A percentile compares a stretch with the other conserved stretches of the same genome.
Evolutionary conservation across 2,113 vertebrate genomes (phyloP).

Genomic region (Oenanthe melanoleuca): DNA sequence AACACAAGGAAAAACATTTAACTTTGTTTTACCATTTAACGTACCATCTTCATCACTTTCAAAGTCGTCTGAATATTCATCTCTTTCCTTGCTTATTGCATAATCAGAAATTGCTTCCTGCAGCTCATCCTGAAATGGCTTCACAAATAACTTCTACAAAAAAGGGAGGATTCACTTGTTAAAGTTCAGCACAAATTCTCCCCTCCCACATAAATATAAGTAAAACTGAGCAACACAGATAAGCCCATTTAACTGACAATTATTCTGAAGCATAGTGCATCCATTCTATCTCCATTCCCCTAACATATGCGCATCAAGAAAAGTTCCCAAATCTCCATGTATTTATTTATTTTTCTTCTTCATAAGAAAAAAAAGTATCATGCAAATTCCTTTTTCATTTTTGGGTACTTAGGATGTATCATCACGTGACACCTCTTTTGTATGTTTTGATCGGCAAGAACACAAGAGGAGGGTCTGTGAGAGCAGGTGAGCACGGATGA

Average conservation of each 20-base stretch:
- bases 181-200: background rate
- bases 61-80: constrained; percentile 83
- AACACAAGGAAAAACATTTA: background rate
- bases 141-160: background rate
- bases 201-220: fast-evolving
- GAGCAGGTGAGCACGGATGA: fast-evolving
- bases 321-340: fast-evolving
- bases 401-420: too few species aligned
- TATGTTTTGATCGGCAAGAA: fast-evolving
- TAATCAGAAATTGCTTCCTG: constrained; percentile 78
- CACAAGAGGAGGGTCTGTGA: fast-evolving
- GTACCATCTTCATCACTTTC: constrained; percentile 80
- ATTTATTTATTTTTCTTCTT: background rate
- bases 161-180: background rate
- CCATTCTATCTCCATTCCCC: background rate
- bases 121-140: constrained; percentile 82
- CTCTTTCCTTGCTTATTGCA: constrained; percentile 65
- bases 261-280: background rate
- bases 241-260: background rate
- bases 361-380: fast-evolving
- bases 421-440: fast-evolving
- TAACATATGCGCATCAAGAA: background rate
- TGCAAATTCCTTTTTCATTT: background rate
- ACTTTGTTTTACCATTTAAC: background rate
- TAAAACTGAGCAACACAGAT: background rate